These are phyloP conservation scores for Zelostemma sp. DNA, from an alignment of 1,140 invertebrate species.

Conservation along the genomic window DNA sequence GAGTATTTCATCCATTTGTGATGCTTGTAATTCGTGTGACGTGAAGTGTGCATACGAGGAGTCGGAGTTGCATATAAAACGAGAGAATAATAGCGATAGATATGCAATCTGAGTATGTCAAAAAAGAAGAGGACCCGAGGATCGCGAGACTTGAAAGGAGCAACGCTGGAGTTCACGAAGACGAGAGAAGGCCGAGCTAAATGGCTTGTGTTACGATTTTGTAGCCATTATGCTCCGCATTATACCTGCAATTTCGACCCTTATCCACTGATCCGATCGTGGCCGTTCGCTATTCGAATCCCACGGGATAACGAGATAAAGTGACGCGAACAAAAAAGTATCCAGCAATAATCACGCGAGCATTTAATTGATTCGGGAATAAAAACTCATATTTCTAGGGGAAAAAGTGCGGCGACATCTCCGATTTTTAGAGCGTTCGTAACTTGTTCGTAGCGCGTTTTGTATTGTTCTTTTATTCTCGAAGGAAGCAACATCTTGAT, in stretches of 20 bases:
- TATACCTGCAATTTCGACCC: constrained; percentile 67
- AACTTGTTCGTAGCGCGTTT: neutral
- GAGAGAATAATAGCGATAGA: constrained; percentile 33
- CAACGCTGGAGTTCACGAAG: constrained; percentile 49
- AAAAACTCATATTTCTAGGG: constrained; percentile 11
- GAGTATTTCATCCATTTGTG: constrained; percentile 1
- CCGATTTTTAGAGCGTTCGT: neutral
- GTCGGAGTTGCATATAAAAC: constrained; percentile 20
- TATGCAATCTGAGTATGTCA: constrained; percentile 48
- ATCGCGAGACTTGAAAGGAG: constrained; percentile 57
- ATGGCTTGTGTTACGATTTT: constrained; percentile 65
- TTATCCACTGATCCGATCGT: constrained; percentile 63
- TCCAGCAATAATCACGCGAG: constrained; percentile 26
- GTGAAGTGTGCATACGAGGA: constrained; percentile 7
- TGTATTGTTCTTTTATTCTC: neutral
- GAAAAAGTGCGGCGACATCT: too few species aligned
- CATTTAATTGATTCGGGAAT: constrained; percentile 1
- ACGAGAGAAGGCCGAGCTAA: constrained; percentile 25
- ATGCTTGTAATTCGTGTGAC: constrained; percentile 12
- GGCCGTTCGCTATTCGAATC: constrained; percentile 33
- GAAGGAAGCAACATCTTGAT: constrained; percentile 39
- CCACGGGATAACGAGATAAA: constrained; percentile 38
- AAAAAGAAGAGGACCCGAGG: constrained; percentile 29
- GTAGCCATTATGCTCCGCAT: constrained; percentile 55
- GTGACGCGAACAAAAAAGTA: constrained; percentile 32